These are phyloP conservation scores for Campylorhamphus procurvoides DNA, from an alignment of 2,113 vertebrate genomes.

Conservation along the genomic window DNA sequence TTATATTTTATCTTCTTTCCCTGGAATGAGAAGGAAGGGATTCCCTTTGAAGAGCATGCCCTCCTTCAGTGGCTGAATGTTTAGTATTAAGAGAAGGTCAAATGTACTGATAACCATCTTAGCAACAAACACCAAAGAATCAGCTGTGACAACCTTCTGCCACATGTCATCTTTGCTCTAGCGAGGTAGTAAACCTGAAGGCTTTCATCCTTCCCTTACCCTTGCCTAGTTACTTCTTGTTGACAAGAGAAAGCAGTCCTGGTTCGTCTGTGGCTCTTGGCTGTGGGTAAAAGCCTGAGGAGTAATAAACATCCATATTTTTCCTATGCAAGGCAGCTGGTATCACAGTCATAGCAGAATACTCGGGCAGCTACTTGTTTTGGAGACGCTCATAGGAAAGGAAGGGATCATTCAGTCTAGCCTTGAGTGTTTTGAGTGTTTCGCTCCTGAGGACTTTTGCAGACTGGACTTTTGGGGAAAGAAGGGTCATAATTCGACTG, in stretches of 20 bases:
- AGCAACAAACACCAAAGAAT: background rate
- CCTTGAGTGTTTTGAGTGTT: background rate
- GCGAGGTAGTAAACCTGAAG: background rate
- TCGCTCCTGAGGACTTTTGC: background rate
- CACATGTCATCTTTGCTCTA: background rate
- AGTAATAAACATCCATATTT: background rate
- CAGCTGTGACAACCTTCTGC: background rate
- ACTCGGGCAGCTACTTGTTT: background rate
- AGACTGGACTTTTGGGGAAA: background rate
- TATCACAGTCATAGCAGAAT: background rate
- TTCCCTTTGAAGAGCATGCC: background rate
- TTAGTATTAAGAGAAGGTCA: background rate
- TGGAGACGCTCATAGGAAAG: background rate
- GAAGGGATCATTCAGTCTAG: background rate
- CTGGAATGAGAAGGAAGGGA: background rate
- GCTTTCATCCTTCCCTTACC: background rate
- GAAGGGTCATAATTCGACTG: fast-evolving
- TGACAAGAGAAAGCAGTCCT: background rate
- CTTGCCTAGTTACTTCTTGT: background rate
- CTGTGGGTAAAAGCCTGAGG: background rate
- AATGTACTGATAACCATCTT: background rate
- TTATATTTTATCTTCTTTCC: background rate
- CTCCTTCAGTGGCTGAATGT: background rate
- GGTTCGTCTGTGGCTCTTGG: background rate
- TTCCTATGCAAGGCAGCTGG: background rate